These are phyloP conservation scores for Drosophila ogumai DNA, from an alignment of 1,140 invertebrate genomes.

Conservation along the genomic window DNA sequence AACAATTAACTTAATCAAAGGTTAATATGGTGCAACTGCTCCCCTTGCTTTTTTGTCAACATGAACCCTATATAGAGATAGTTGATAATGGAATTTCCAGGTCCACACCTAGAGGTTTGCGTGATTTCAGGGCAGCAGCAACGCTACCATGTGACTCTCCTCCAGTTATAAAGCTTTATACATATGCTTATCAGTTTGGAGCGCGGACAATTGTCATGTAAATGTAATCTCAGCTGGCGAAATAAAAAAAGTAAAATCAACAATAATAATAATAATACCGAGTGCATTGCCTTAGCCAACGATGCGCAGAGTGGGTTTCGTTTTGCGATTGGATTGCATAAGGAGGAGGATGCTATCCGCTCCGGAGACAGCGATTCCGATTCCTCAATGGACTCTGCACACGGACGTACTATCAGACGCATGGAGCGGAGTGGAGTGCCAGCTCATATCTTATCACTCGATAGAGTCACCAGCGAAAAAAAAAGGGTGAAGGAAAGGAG, in stretches of 20 bases:
- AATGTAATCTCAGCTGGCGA: constrained; percentile 49
- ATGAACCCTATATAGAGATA: constrained; percentile 8
- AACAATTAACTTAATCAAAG: neutral
- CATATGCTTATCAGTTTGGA: constrained; percentile 62
- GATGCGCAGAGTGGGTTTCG: constrained; percentile 38
- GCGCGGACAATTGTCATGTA: constrained; percentile 52
- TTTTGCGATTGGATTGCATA: constrained; percentile 39
- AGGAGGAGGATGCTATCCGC: constrained; percentile 22
- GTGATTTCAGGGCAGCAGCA: constrained; percentile 25
- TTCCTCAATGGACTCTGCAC: constrained; percentile 63
- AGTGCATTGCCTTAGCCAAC: constrained; percentile 63
- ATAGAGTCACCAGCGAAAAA: constrained; percentile 46
- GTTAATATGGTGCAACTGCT: neutral
- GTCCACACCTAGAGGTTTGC: constrained; percentile 22
- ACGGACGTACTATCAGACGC: constrained; percentile 5
- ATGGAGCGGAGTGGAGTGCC: constrained; percentile 29
- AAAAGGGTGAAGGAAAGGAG: neutral
- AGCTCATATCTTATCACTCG: constrained; percentile 60
- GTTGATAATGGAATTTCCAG: constrained; percentile 11
- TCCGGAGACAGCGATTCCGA: constrained; percentile 32
- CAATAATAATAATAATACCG: constrained; percentile 48
- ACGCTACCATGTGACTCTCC: constrained; percentile 36
- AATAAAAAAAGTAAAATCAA: constrained; percentile 33
- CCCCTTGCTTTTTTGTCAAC: neutral
- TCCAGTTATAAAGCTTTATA: constrained; percentile 23